Base-by-base conservation (phyloP, 1,140 invertebrate species). In the Aphelinus atriplicis region DNA sequence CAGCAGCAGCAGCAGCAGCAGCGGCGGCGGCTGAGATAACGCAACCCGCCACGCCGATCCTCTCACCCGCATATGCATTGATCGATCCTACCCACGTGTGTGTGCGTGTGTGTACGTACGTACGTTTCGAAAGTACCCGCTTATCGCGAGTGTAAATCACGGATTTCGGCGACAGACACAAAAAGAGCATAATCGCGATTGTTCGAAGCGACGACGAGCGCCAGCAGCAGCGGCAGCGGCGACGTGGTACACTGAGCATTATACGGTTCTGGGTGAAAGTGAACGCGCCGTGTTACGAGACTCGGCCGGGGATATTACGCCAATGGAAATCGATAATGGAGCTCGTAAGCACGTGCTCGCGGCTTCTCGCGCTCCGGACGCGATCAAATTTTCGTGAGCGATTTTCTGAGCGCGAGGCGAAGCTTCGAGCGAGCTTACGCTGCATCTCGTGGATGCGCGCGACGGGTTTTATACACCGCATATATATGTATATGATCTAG, bases 281-380 rank as follows among this genome's bases (percentile, higher is more conserved):
- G 64, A 53, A 53, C 1, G 48, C 50, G 42, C 47, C 9, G 43
- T 43, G 64, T 66, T 66, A 55, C 64, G 63, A 10, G 57, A 7
- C 7, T n/a, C 7, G 26, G 63, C 47, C 9, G 47, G n/a, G 26
- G 64, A 53, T 43, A 63, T 66, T 66, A 66, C 64, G 64, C 47
- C 26, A 66, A 66, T 66, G 48, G 50, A 65, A 42, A 65, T 65
- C 63, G n/a, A 51, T 65, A 53, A 65, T 51, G 47, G 50, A 64
- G 62, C 47, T 50, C 1, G 9, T 1, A 26, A 48, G 61, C 61
- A 46, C 45, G 61, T 46, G 61, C 61, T 63, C 45, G 26, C 26
- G 26, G 26, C 26, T 0, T 26, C 26, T 26, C 26, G 26, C 26
- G 26, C 26, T 26, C 26, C 26, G 26, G 26, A 26, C 26, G 26